Base-by-base conservation (phyloP, 1,140 invertebrate genomes). In the Helicoverpa armigera region DNA sequence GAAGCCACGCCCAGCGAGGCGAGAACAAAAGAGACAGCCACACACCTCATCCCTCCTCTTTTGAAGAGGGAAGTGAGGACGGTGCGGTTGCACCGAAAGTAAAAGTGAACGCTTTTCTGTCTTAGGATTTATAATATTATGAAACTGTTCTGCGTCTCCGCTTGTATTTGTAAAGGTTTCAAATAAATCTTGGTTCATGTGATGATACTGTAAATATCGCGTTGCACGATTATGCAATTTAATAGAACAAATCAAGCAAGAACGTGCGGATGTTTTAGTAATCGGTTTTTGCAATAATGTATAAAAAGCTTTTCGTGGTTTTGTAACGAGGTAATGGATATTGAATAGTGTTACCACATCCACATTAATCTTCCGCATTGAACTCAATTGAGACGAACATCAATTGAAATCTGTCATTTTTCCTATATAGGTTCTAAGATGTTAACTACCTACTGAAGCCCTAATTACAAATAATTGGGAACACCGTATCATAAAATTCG, bases 51-150 rank as follows among this genome's bases (percentile, higher is more conserved):
- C 78, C 86, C 85, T 90, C 82, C 87, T 86, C 84, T 86, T 85
- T 82, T 56, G 58, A 85, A 88, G 83, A 86, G 85, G 87, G 89
- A 91, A 89, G 87, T 87, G 85, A 89, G 85, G 85, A 86, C 88
- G 80, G 76, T 86, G 87, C 83, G 83, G 74, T 87, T 82, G 82
- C 80, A 86, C 88, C 83, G 89, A 92, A 91, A 93, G 91, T 90
- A 93, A 93, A 92, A 92, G 91, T 91, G 84, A 90, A 88, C 87
- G 87, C 84, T 87, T 86, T 86, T 84, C 79, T 85, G 82, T 80
- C 83, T 86, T 85, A 88, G 81, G 84, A 87, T 89, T 88, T 89
- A 85, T 83, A 23, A 72, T 78, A 86, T 86, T 83, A 84, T 86
- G 78, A 80, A 80, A 80, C 81, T 79, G 35, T 43, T 54, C 60